Percentiles rank a stretch among this genome's conserved stretches.
phyloP scores from a whole-genome alignment of 2,797 vertebrate genomes.

The Muscicapa comitata region DNA sequence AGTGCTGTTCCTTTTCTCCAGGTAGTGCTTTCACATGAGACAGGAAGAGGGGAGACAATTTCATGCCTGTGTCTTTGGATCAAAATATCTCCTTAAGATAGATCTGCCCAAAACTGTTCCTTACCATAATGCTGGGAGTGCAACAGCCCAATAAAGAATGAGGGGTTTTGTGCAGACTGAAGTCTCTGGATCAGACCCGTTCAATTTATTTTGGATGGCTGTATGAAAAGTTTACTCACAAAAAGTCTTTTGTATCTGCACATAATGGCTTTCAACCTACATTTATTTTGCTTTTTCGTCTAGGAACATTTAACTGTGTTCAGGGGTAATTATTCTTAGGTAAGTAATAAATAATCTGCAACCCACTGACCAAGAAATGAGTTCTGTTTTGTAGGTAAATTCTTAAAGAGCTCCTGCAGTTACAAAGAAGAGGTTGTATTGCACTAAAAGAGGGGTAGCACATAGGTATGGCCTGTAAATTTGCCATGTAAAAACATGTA shows the following conservation, averaged over 20 bases:
- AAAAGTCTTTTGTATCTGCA: slow-evolving; percentile 2
- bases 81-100: slow-evolving; percentile 30
- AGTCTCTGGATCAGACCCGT: not conserved
- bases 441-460: not conserved
- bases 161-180: not conserved
- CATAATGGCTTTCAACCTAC: not conserved
- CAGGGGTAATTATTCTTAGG: slow-evolving; percentile 16
- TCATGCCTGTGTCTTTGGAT: not conserved
- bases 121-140: slow-evolving; percentile 1
- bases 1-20: slow-evolving; percentile 28
- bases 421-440: slow-evolving; percentile 23
- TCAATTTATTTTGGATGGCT: not conserved
- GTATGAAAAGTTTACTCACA: slow-evolving; percentile 2
- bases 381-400: not conserved
- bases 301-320: slow-evolving; percentile 23
- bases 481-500: not conserved
- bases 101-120: not conserved
- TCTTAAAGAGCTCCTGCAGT: not conserved
- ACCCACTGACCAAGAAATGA: slow-evolving; percentile 16
- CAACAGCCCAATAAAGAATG: not conserved
- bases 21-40: slow-evolving; percentile 19
- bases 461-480: not conserved
- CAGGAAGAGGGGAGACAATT: slow-evolving; percentile 13
- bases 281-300: not conserved
- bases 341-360: slow-evolving; percentile 43